Evolutionary conservation across 2,888 invertebrate species (phyloP), one percentile per base, ranked within the genome.

Genomic region (Psylliodes chrysocephalus): DNA sequence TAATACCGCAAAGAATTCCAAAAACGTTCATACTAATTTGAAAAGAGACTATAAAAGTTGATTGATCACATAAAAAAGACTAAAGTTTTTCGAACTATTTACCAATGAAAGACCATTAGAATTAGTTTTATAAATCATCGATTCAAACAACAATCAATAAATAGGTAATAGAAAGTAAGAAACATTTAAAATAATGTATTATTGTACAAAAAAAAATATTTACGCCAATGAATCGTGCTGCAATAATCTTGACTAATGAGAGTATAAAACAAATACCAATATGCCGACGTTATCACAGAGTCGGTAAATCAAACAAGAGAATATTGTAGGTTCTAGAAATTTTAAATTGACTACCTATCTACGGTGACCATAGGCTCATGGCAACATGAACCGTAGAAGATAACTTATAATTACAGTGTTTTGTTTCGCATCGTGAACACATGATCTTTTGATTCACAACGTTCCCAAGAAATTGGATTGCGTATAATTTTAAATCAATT

Each of bases 241-340:
- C 15, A 59, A 59, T 59, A 44, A 40, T 47, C 38, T 18, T 46
- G 28, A 59, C 30, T 55, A 44, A 55, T 55, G 55, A 40, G 19
- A 46, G 44, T 44, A 40, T 30, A 46, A 44, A 44, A 55, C 55
- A 46, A 55, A 55, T 55, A 55, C 44, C 55, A 46, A 44, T 44
- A 46, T 12, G 55, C 44, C 55, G 55, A 55, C 44, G 18, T 30
- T 44, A 46, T 44, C 55, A 55, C 44, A 55, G 17, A 46, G 55
- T 17, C 14, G 12, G 44, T 55, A 55, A 55, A 55, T 55, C 55
- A 55, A 55, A 46, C 33, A 25, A 33, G 14, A 46, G 19, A 55
- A 38, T 49, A 38, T 14, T 38, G 49, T 15, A 56, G 59, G 40
- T 28, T 40, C 59, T 59, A 49, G 59, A 59, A 59, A 59, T 49